Evolutionary conservation across 2,888 invertebrate genomes (phyloP).

Genomic region (Sphaerophoria taeniata): DNA sequence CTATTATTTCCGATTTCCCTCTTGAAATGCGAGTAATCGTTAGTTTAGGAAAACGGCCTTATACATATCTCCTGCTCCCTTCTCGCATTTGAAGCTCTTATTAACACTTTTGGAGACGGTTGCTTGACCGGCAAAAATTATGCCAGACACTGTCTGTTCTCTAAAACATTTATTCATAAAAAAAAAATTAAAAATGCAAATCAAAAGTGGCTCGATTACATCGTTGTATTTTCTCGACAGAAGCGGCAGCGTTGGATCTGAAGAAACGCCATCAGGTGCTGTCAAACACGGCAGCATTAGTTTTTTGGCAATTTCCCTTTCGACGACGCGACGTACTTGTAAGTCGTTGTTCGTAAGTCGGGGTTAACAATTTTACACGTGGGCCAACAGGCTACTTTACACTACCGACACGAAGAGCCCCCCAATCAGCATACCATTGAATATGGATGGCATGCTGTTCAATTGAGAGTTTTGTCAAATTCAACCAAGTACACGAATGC

Average conservation of each 20-base stretch:
- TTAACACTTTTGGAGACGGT: conserved; percentile 46
- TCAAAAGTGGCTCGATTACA: conserved; percentile 43
- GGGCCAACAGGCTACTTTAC: conserved; percentile 27
- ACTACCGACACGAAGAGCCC: neutral
- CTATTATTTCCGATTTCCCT: conserved; percentile 72
- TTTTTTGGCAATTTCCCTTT: conserved; percentile 69
- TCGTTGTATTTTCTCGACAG: neutral
- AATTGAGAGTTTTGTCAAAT: conserved; percentile 35
- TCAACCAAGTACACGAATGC: conserved; percentile 32
- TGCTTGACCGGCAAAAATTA: conserved; percentile 67
- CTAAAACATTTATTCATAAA: neutral
- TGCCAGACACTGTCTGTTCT: conserved; percentile 64
- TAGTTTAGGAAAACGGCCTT: conserved; percentile 57
- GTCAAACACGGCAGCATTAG: conserved; percentile 37
- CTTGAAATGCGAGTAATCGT: conserved; percentile 37
- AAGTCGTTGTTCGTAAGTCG: conserved; percentile 30
- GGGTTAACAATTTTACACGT: conserved; percentile 21
- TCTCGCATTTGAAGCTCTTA: conserved; percentile 11
- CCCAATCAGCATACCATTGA: neutral
- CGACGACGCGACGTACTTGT: neutral
- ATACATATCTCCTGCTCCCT: conserved; percentile 29
- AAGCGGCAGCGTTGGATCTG: neutral
- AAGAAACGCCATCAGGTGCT: conserved; percentile 50
- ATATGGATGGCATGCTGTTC: conserved; percentile 40
- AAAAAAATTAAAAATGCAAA: conserved; percentile 48